Evolutionary conservation across 2,113 vertebrate species (phyloP), one percentile per base, ranked within the genome.

Genomic region (Melanerpes formicivorus): DNA sequence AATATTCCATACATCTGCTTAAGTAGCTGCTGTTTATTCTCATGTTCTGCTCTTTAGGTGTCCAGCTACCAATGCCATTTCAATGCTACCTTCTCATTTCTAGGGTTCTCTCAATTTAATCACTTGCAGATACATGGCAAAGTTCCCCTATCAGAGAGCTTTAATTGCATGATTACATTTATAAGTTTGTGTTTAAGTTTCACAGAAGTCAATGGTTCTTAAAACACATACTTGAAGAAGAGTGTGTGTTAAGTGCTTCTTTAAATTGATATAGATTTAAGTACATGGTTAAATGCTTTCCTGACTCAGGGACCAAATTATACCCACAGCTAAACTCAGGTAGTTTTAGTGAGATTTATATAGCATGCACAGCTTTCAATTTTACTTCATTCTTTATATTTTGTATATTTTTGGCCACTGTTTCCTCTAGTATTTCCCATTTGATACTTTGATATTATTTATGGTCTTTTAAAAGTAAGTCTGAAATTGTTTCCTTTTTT

Each of bases 161-260:
- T 79, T 91, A 93, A 74, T 71, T 70, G 46, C 18, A 66, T 52
- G 5, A 55, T 77, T 52, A 37, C 19, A n/a, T 66, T 90, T 93
- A 77, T 42, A 91, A 92, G 18, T 16, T 62, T 65, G 10, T 87
- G 27, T 82, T 93, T 73, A 79, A 87, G 40, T 87, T 93, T 80
- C 40, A 76, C 14, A 59, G 59, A 77, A 71, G 48, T 85, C 52
- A 85, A 42, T 64, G 54, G 29, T 25, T 82, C 46, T 92, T 91
- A 77, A 87, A 62, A 30, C 5, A 66, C 16, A 27, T 77, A n/a
- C 46, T 80, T 93, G 72, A 91, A 77, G 30, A 42, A 37, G 6
- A 80, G 12, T 22, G 37, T 29, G 56, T 83, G 9, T 21, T 93
- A 93, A 89, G 42, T 64, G 22, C 46, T 82, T 90, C 55, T 79